These are phyloP conservation scores for Oeneis ivallda DNA, from an alignment of 2,888 invertebrate species.

Conservation along the genomic window DNA sequence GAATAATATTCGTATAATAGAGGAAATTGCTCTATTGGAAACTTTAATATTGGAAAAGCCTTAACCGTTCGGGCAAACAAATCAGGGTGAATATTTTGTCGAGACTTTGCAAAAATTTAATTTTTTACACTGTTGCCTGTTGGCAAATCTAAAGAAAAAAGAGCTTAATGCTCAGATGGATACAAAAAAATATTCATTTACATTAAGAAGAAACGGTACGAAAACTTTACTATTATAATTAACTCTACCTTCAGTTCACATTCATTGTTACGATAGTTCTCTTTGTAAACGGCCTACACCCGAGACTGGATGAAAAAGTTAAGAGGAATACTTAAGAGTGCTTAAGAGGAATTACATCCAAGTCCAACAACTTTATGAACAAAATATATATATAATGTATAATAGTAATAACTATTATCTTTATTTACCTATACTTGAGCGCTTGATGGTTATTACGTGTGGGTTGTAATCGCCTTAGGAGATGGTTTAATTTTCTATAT, in stretches of 20 bases:
- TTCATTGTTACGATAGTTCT: slow-evolving; percentile 6
- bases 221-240: background rate
- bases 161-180: background rate
- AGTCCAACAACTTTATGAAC: background rate
- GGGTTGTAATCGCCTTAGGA: slow-evolving; percentile 24
- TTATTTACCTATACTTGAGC: background rate
- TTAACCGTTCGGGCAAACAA: background rate
- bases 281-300: background rate
- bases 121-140: too few species aligned
- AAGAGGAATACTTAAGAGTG: background rate
- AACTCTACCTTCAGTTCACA: background rate
- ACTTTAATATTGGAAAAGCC: background rate
- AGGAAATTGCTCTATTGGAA: background rate
- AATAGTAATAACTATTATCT: background rate
- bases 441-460: slow-evolving; percentile 9
- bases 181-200: background rate
- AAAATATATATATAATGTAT: slow-evolving; percentile 14
- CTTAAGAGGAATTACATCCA: slow-evolving; percentile 9
- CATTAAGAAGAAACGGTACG: background rate
- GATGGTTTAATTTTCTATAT: slow-evolving; percentile 15
- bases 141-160: too few species aligned
- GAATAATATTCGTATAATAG: slow-evolving; percentile 17
- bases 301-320: background rate
- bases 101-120: background rate
- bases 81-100: background rate